Evolutionary conservation across 2,113 vertebrate species (phyloP), one percentile per base, ranked within the genome.

Genomic region (Dasyprocta punctata): DNA sequence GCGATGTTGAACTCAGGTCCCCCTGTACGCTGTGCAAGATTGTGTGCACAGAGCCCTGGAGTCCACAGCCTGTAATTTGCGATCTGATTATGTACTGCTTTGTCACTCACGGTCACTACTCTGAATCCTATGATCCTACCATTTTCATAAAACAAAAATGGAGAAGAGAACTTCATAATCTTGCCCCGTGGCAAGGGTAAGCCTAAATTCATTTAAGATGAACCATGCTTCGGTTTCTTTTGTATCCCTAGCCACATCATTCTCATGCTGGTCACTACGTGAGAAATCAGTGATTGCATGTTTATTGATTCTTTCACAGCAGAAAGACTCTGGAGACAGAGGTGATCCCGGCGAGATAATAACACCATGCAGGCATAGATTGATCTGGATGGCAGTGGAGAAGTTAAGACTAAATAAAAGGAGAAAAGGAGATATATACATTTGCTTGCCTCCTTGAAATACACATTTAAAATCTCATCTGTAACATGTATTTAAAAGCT

Each of bases 231-330:
- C 44, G 36, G 8, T 77, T 83, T 71, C 41, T 90, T 93, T 90
- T 61, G 16, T 63, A 71, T 63, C 44, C 38, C 52, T 41, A 47
- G 19, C 36, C 67, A 86, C 28, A 71, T 36, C 44, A 83, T 52
- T 77, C 77, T 60, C 33, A 28, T 78, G 65, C 26, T 47, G 11
- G 52, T 16, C 65, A 78, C 24, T 67, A 28, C 28, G 20, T 89
- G 36, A 83, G 89, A 93, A 89, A 93, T 94, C 94, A 80, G 65
- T 93, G 54, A 89, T 86, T 61, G 82, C 52, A 52, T 71, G 67
- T 20, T 65, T 86, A 93, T 86, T 56, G 86, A 95, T 93, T 86
- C n/a, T 78, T 71, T 60, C 63, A 60, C 89, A 86, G 73, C 86
- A 12, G 63, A 61, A 90, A 85, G 33, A 38, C 33, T 87, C 77